phyloP scores from a whole-genome alignment of 1,140 invertebrate genomes.

The Hycleus cichorii region DNA sequence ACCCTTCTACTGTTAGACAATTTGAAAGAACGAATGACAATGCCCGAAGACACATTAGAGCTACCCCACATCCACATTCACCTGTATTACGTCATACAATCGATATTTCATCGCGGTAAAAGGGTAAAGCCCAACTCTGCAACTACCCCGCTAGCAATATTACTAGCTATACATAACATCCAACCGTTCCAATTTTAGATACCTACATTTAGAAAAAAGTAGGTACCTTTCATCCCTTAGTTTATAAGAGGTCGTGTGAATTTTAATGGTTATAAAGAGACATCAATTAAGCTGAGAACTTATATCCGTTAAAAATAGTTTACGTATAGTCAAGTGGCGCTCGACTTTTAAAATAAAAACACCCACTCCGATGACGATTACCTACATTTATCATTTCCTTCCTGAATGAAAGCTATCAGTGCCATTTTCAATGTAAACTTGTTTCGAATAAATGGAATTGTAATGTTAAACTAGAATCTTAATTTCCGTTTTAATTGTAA shows the following conservation, averaged over 20 bases:
- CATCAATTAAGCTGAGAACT: conserved; percentile 13
- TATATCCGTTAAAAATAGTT: conserved; percentile 16
- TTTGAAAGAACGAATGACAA: conserved; percentile 20
- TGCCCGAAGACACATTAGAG: conserved; percentile 27
- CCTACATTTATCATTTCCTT: conserved; percentile 6
- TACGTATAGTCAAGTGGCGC: conserved; percentile 12
- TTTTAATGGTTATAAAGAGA: too few species aligned
- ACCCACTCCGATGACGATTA: not conserved
- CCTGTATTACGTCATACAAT: conserved; percentile 29
- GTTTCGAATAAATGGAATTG: too few species aligned
- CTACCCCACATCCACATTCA: conserved; percentile 1
- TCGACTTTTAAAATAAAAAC: conserved; percentile 1
- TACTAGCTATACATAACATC: too few species aligned
- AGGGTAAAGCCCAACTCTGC: conserved; percentile 22
- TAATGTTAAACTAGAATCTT: conserved; percentile 5
- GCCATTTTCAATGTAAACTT: too few species aligned
- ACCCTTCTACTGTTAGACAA: too few species aligned
- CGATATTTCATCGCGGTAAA: conserved; percentile 37
- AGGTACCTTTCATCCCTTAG: too few species aligned
- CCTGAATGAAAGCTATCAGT: not conserved
- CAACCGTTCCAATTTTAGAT: too few species aligned
- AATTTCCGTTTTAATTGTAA: conserved; percentile 7
- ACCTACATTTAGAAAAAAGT: too few species aligned
- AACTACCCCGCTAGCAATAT: not conserved
- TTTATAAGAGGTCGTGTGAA: too few species aligned